Percentiles rank a stretch among this genome's conserved stretches.
phyloP scores from a whole-genome alignment of 1,140 invertebrate genomes.

The Drosophila parvula region DNA sequence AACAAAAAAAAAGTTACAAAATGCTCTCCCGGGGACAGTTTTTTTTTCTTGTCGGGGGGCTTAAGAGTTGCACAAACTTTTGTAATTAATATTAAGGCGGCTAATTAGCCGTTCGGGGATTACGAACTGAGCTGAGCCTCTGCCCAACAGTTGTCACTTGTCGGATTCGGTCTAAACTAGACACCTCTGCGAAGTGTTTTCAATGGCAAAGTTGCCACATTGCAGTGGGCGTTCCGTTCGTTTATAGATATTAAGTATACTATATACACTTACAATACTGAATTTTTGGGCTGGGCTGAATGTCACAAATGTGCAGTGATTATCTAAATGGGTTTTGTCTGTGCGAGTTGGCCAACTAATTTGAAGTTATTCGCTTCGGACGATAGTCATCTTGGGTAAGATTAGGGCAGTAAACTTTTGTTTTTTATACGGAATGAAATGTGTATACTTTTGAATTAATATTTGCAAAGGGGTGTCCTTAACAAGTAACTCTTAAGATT shows the following conservation, averaged over 20 bases:
- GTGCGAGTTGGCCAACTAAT: slow-evolving; percentile 34
- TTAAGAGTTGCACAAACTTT: slow-evolving; percentile 61
- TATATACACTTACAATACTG: neutral
- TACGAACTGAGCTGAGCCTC: slow-evolving; percentile 6
- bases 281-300: slow-evolving; percentile 17
- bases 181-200: slow-evolving; percentile 22
- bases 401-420: neutral
- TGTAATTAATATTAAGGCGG: slow-evolving; percentile 75
- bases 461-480: neutral
- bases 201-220: slow-evolving; percentile 24
- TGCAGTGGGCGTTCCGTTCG: slow-evolving; percentile 10
- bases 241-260: slow-evolving; percentile 20
- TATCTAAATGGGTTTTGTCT: slow-evolving; percentile 34
- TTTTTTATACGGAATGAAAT: neutral
- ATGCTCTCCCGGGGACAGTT: slow-evolving; percentile 56
- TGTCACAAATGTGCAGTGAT: slow-evolving; percentile 38
- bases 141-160: slow-evolving; percentile 17
- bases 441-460: neutral
- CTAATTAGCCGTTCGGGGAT: slow-evolving; percentile 65
- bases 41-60: slow-evolving; percentile 40
- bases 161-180: slow-evolving; percentile 18
- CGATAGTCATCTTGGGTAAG: neutral
- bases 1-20: slow-evolving; percentile 25
- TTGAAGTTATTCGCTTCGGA: neutral
- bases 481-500: too few species aligned